Conservation (phyloP, 2,888 invertebrate genomes). For the Chrysolina americana region DNA sequence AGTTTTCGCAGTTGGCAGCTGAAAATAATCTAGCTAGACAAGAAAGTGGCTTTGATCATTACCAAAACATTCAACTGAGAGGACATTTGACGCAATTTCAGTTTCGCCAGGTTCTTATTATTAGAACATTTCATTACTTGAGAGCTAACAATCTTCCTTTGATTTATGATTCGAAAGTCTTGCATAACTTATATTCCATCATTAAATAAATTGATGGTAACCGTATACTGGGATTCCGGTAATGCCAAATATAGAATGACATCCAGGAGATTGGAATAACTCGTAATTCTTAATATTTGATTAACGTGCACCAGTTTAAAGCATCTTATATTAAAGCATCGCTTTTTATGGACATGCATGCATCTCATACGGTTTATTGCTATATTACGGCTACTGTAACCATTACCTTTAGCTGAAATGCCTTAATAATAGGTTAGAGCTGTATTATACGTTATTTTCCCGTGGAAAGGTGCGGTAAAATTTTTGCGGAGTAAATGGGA, state of each 20-base stretch:
- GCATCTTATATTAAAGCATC: slow-evolving; percentile 11
- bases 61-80: slow-evolving; percentile 1
- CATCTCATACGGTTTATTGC: slow-evolving; percentile 9
- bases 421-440: slow-evolving; percentile 7
- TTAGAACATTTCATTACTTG: slow-evolving; percentile 9
- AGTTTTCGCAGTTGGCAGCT: slow-evolving; percentile 3
- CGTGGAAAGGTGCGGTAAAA: slow-evolving; percentile 2
- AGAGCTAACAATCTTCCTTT: slow-evolving; percentile 23
- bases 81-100: slow-evolving; percentile 1
- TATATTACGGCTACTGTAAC: slow-evolving; percentile 14
- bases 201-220: slow-evolving; percentile 20
- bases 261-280: slow-evolving; percentile 22
- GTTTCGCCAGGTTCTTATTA: slow-evolving; percentile 6
- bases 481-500: neutral
- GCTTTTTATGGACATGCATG: slow-evolving; percentile 14
- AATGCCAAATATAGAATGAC: slow-evolving; percentile 22
- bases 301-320: slow-evolving; percentile 23
- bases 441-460: slow-evolving; percentile 1
- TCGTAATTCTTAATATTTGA: slow-evolving; percentile 22
- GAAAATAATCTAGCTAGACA: neutral
- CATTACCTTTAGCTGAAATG: slow-evolving; percentile 16
- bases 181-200: slow-evolving; percentile 14
- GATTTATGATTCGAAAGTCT: slow-evolving; percentile 13
- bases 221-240: slow-evolving; percentile 12
- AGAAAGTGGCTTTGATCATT: slow-evolving; percentile 10